Evolutionary conservation across 2,888 invertebrate species (phyloP), one percentile per base, ranked within the genome.

Genomic region (Eupithecia pulchellata): DNA sequence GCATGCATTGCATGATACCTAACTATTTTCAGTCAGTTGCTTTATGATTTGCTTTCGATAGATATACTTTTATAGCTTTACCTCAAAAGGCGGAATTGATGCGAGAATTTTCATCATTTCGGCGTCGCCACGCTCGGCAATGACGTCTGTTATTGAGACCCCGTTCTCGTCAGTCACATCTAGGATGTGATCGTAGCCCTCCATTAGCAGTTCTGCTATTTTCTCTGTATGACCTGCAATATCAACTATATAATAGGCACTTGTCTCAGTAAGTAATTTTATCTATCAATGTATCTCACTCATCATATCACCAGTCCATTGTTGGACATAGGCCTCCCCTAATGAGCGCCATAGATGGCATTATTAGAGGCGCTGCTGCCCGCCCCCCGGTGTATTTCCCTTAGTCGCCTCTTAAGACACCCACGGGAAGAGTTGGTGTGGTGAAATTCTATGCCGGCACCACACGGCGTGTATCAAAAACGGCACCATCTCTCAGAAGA

Each of bases 171-270:
- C 97, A 4, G 95, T 94, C 5, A 97, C 95, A 83, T 98, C 98
- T 64, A 97, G 88, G 68, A 98, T 97, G 80, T 98, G 98, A 84
- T 98, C 98, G 84, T 98, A 98, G 0, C 98, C 98, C 88, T 97
- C 97, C 66, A 97, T 83, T 17, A 98, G 84, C 14, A 97, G 89
- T 80, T 97, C 96, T 90, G 90, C 91, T 75, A 94, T 89, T 82
- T 91, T 92, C 27, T 94, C 92, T 2, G 87, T 87, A 69, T 93
- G 90, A 11, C 93, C 94, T 94, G 80, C 6, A 76, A 77, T 9
- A 47, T 20, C 9, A 47, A 47, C 42, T 47, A 20, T 47, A 9
- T 20, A 9, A 20, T 9, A 47, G 20, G n/a, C n/a, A n/a, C n/a
- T n/a, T n/a, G n/a, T n/a, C n/a, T n/a, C n/a, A n/a, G n/a, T n/a